Base-by-base conservation (phyloP, 2,888 invertebrate genomes). In the Pyralis farinalis region DNA sequence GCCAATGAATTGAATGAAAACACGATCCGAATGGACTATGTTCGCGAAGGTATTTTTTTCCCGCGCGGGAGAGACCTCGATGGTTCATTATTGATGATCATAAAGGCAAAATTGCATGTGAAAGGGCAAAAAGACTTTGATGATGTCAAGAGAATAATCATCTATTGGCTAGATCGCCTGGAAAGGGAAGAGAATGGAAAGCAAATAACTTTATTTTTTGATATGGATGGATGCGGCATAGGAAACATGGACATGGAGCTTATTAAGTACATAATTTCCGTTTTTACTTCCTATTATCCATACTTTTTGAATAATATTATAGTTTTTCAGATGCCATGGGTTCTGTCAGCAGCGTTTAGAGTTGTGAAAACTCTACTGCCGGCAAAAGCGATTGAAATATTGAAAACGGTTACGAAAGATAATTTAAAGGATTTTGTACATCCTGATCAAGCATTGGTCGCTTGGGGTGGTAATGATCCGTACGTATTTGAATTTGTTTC, bases 301-400 rank as follows among this genome's bases (percentile, higher is more conserved):
- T 92, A 92, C 71, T 93, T 95, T 63, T 79, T 97, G 47, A 97
- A 97, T 62, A 96, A 96, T 67, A 97, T 98, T 52, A 85, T 98
- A 25, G 94, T 98, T 39, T 97, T 91, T 72, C 97, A 98, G 71
- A 96, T 98, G 95, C 96, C 98, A 0, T 98, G 98, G 98, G 92
- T 98, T 0, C 79, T 98, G 44, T 96, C 94, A 63, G 96, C 98
- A 49, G 96, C 96, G 0, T 98, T 98, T 81, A 97, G 95, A 83
- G 91, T 98, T 31, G 94, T 98, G 6, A 98, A 97, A 78, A 90
- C 93, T 0, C 91, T 97, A 87, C 74, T 98, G 39, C 97, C 97
- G 1, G 93, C 96, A 0, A 95, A 96, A 75, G 97, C 97, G 7
- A 94, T 97, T 11, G 94, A 96, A 63, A 94, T 94, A 78, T 95